Percentiles rank a stretch among this genome's conserved stretches.
phyloP scores from a whole-genome alignment of 2,888 invertebrate species.

The Girardia tigrina region DNA sequence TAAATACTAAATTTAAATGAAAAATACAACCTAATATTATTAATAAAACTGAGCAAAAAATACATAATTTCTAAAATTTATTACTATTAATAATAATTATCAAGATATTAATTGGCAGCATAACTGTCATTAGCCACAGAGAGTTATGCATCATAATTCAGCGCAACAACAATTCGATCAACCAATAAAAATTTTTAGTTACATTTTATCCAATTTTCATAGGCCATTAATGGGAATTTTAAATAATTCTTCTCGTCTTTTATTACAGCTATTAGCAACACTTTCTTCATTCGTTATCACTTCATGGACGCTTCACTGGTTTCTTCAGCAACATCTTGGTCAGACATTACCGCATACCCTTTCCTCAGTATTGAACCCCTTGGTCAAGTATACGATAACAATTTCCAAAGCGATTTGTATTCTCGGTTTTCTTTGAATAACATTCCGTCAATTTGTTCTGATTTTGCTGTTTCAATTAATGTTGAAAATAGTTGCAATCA shows the following conservation, averaged over 20 bases:
- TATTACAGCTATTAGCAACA: not conserved
- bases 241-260: not conserved
- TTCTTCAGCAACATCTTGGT: not conserved
- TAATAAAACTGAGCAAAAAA: no score
- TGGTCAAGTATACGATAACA: not conserved
- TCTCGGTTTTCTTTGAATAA: not conserved
- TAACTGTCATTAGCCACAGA: not conserved
- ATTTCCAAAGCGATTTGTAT: conserved; percentile 5
- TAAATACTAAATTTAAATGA: no score
- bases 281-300: not conserved
- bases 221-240: not conserved
- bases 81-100: no score
- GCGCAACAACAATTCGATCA: not conserved
- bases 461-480: conserved; percentile 4
- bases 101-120: not conserved
- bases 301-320: conserved; percentile 7
- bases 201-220: not conserved
- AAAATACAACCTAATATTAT: no score
- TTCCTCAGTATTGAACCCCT: conserved; percentile 10
- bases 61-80: no score
- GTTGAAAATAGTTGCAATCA: conserved; percentile 13
- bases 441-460: conserved; percentile 9
- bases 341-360: not conserved
- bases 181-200: conserved; percentile 5
- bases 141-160: not conserved